These are phyloP conservation scores for Anseranas semipalmata DNA, from an alignment of 2,113 vertebrate genomes.

Conservation along the genomic window DNA sequence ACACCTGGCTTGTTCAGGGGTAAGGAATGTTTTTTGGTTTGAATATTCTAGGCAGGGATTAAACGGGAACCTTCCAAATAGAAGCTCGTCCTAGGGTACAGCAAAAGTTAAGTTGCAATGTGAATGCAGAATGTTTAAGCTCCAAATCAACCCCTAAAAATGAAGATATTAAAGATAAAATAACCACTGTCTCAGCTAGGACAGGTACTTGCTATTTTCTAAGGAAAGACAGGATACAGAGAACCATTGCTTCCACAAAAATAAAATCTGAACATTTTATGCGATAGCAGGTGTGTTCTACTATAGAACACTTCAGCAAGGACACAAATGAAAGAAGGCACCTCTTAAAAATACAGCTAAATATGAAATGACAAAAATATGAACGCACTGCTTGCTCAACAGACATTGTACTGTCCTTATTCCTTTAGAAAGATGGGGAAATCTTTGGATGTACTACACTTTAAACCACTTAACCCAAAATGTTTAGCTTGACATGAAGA, in stretches of 20 bases:
- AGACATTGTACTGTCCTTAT: neutral
- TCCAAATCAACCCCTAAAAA: neutral
- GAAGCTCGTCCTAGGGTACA: neutral
- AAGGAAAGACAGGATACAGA: neutral
- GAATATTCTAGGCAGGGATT: neutral
- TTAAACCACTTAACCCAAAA: neutral
- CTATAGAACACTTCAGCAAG: neutral
- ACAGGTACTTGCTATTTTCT: neutral
- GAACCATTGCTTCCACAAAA: neutral
- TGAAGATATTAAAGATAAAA: neutral
- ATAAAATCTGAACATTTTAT: neutral
- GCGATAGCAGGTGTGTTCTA: neutral
- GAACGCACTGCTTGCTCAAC: neutral
- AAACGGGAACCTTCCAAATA: neutral
- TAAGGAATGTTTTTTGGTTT: neutral
- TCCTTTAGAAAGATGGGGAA: neutral
- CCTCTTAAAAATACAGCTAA: neutral
- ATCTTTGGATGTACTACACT: neutral
- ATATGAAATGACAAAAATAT: neutral
- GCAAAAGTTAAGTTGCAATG: neutral
- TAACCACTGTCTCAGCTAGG: neutral
- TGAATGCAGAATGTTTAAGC: neutral
- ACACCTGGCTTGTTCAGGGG: neutral
- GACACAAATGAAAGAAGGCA: neutral
- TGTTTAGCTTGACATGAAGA: neutral